Conservation (phyloP, 1,140 invertebrate species). For the Pseudachorutes palmiensis region DNA sequence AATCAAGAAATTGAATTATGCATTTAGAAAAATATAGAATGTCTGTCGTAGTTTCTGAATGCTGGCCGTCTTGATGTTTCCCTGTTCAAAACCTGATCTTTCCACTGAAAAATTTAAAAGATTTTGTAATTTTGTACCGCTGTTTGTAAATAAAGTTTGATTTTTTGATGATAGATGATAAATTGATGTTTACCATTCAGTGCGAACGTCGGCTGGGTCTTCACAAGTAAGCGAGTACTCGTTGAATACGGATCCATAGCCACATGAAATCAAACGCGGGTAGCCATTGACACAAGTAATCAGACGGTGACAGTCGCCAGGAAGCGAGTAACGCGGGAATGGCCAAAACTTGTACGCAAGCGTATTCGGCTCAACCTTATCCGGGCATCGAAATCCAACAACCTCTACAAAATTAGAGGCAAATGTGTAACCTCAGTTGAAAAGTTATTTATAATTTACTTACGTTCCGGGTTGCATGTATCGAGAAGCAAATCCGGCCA, state of each 20-base stretch:
- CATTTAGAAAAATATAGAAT: neutral
- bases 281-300: slow-evolving; percentile 81
- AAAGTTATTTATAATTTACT: slow-evolving; percentile 17
- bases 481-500: slow-evolving; percentile 84
- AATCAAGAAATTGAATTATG: no score
- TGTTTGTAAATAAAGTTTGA: neutral
- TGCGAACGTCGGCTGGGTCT: slow-evolving; percentile 63
- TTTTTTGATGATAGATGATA: neutral
- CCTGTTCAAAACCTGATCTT: slow-evolving; percentile 5
- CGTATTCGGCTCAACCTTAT: slow-evolving; percentile 65
- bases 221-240: slow-evolving; percentile 71
- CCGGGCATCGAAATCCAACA: slow-evolving; percentile 55
- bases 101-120: neutral
- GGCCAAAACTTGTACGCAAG: slow-evolving; percentile 79
- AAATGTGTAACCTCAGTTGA: neutral
- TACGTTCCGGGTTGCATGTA: slow-evolving; percentile 74
- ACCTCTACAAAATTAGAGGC: slow-evolving; percentile 41
- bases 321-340: slow-evolving; percentile 74
- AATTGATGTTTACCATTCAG: slow-evolving; percentile 46
- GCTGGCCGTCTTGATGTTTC: neutral
- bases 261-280: slow-evolving; percentile 75
- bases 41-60: neutral
- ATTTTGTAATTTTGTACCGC: neutral
- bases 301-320: slow-evolving; percentile 69
- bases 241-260: slow-evolving; percentile 75